Percentiles rank a stretch among this genome's conserved stretches.
Conservation (phyloP, 2,888 invertebrate genomes). For the Orthonevra nobilis region DNA sequence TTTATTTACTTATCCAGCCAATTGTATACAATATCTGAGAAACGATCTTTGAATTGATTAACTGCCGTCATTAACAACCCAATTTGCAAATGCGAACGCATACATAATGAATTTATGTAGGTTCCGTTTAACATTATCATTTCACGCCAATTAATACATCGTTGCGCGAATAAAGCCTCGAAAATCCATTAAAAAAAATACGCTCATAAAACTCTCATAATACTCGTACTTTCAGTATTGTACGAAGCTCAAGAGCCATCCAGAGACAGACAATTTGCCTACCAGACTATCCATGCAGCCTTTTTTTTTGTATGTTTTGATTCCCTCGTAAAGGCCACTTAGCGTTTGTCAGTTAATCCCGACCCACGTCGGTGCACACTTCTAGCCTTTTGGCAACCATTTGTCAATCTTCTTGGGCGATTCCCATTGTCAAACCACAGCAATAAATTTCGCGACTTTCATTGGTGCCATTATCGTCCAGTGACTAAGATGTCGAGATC, state of each 20-base stretch:
- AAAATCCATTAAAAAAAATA: slow-evolving; percentile 29
- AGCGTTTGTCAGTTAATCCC: slow-evolving; percentile 56
- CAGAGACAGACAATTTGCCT: slow-evolving; percentile 41
- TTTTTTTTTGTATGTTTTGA: slow-evolving; percentile 17
- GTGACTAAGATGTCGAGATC: slow-evolving; percentile 16
- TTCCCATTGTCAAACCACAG: slow-evolving; percentile 11
- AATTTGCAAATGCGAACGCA: too few relatives aligned
- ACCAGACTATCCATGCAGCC: background rate
- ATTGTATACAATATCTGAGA: too few relatives aligned
- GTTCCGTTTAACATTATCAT: slow-evolving; percentile 10
- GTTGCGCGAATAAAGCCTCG: slow-evolving; percentile 15
- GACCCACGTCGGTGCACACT: slow-evolving; percentile 24
- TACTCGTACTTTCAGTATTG: slow-evolving; percentile 10
- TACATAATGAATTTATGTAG: too few relatives aligned
- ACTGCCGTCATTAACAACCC: too few relatives aligned
- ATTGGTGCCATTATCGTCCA: slow-evolving; percentile 31
- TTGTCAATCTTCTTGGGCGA: slow-evolving; percentile 18
- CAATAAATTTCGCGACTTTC: slow-evolving; percentile 24
- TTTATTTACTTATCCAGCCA: too few relatives aligned
- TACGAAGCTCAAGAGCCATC: slow-evolving; percentile 33
- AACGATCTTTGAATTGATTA: too few relatives aligned
- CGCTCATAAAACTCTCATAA: slow-evolving; percentile 7
- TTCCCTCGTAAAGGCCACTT: slow-evolving; percentile 51
- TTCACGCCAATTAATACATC: slow-evolving; percentile 35
- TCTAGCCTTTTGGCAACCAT: slow-evolving; percentile 10